Base-by-base conservation (phyloP, 2,888 invertebrate genomes). In the Tenthredo notha region DNA sequence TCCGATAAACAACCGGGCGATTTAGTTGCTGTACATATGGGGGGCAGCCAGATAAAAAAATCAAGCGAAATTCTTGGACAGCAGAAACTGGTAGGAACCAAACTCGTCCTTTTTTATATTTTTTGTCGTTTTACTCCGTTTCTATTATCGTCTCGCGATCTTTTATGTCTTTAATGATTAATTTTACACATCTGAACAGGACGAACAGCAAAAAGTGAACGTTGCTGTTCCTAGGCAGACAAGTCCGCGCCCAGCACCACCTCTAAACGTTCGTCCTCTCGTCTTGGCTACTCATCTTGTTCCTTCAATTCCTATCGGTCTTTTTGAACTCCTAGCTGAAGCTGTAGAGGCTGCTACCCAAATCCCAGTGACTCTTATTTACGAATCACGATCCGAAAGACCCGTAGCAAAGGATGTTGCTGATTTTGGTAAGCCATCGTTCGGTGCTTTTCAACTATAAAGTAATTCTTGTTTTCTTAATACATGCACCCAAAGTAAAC, bases 241-340 rank as follows among this genome's bases (percentile, higher is more conserved):
- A 65, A 85, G 86, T 2, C 89, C 90, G 1, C 40, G 86, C 29
- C 87, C 89, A 2, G 18, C 85, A n/a, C 90, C 91, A 0, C 25
- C 65, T 70, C 72, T 90, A 1, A 85, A 87, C 0, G 87, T 86
- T 70, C 90, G 88, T n/a, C 91, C 92, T 18, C 85, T 92, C 7
- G 88, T 92, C 0, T 84, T 92, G 80, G 86, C 92, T 2, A 90
- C 90, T 9, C 91, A 92, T 78, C 86, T 92, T 67, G 92, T 92
- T 1, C 92, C 92, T 0, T 92, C 92, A 1, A 43, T 92, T 58
- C 91, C 92, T 6, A 88, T 92, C 15, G 85, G 74, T 9, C 86
- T 92, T 5, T 92, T 92, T 78, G 91, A 92, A 43, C 84, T 91
- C 0, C 50, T 92, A n/a, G 90, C 88, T 1, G 92, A 91, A 78